Percentiles rank a stretch among this genome's conserved stretches.
Evolutionary conservation across 1,140 invertebrate species (phyloP).

Genomic region (Pomphorhynchus laevis): DNA sequence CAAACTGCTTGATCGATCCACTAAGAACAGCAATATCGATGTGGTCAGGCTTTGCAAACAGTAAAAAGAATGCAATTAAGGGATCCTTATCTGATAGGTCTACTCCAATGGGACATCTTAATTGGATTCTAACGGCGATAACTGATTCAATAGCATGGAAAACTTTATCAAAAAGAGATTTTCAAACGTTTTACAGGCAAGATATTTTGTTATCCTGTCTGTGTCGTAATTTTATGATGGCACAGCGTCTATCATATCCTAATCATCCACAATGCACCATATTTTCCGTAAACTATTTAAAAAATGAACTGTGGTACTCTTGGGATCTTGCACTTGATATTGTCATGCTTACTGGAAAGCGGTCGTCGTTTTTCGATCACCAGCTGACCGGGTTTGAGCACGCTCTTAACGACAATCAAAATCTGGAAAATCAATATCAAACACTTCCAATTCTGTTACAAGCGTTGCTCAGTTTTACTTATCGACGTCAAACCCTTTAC

Average conservation of each 20-base stretch:
- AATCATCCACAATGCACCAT: neutral
- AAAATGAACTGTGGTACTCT: constrained; percentile 30
- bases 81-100: constrained; percentile 63
- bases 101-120: constrained; percentile 84
- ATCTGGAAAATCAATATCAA: neutral
- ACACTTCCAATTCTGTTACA: constrained; percentile 13
- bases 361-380: constrained; percentile 75
- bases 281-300: neutral
- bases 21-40: constrained; percentile 42
- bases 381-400: constrained; percentile 86
- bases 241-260: constrained; percentile 30
- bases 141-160: constrained; percentile 99
- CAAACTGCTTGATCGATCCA: constrained; percentile 75
- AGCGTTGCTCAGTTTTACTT: constrained; percentile 74
- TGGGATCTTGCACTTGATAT: constrained; percentile 86
- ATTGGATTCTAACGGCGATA: constrained; percentile 98
- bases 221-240: constrained; percentile 77
- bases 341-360: constrained; percentile 29
- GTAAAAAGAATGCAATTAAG: too few relatives aligned
- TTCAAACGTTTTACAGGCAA: constrained; percentile 62
- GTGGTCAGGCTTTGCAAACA: neutral
- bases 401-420: too few relatives aligned
- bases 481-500: constrained; percentile 61
- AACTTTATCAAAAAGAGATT: constrained; percentile 48
- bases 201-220: constrained; percentile 85